These are phyloP conservation scores for Lepus europaeus DNA, from an alignment of 2,113 vertebrate genomes.

Conservation along the genomic window DNA sequence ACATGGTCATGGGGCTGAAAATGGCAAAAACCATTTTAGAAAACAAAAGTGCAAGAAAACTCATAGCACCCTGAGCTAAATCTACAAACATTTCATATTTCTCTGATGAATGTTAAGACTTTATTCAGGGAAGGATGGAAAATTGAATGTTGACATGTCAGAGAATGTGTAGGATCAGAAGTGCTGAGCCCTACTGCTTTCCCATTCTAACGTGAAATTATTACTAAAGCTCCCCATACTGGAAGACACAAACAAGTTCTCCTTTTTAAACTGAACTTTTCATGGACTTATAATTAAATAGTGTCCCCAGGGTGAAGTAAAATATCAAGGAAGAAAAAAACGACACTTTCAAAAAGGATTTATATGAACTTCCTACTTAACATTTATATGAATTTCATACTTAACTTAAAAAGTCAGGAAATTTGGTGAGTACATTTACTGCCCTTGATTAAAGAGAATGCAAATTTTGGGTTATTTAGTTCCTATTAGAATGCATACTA, in stretches of 20 bases:
- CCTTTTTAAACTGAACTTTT: not conserved
- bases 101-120: not conserved
- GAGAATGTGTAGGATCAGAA: not conserved
- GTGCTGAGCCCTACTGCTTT: not conserved
- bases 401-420: not conserved
- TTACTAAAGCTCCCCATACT: not conserved
- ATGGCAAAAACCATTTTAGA: conserved; percentile 8
- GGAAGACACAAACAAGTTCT: not conserved
- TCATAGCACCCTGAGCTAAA: not conserved
- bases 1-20: not conserved
- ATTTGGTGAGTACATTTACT: not conserved
- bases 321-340: not conserved
- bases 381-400: not conserved
- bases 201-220: not conserved
- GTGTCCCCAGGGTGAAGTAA: not conserved
- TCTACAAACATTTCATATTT: conserved; percentile 31
- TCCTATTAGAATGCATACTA: not conserved
- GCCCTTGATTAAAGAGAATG: not conserved
- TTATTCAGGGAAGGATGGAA: not conserved
- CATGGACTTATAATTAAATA: conserved; percentile 4
- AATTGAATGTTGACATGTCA: not conserved
- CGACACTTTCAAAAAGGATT: not conserved
- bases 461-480: not conserved
- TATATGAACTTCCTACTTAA: not conserved
- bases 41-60: conserved; percentile 23